Conservation (phyloP, 1,140 invertebrate species). For the Calliopsis andreniformis region DNA sequence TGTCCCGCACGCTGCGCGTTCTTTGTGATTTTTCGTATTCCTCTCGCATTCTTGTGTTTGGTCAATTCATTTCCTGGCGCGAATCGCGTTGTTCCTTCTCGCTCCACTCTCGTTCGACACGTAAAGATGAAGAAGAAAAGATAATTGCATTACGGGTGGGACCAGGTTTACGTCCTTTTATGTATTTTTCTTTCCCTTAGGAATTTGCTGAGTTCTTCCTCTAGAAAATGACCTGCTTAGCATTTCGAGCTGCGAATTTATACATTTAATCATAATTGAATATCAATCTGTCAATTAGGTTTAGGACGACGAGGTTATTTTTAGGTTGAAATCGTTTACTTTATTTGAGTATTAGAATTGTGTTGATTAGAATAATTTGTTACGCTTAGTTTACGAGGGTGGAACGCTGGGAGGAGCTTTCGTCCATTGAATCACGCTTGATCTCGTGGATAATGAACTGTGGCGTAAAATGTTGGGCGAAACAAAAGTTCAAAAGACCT, state of each 20-base stretch:
- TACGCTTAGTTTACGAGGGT: constrained; percentile 7
- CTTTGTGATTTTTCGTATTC: constrained; percentile 33
- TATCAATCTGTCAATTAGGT: not conserved
- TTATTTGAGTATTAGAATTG: not conserved
- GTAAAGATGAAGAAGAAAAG: not conserved
- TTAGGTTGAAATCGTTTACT: constrained; percentile 23
- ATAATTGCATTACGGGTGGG: constrained; percentile 34
- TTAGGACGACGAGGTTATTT: not conserved
- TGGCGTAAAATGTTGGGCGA: constrained; percentile 3
- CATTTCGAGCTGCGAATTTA: too few species aligned
- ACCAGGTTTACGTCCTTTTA: constrained; percentile 44
- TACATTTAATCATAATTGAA: not conserved
- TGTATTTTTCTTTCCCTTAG: not conserved
- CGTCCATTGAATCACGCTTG: constrained; percentile 52
- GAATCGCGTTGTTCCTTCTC: constrained; percentile 33
- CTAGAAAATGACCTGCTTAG: not conserved
- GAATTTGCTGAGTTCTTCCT: not conserved
- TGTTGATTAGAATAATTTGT: not conserved
- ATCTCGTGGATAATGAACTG: constrained; percentile 55
- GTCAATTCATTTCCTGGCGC: constrained; percentile 44
- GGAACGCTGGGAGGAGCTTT: constrained; percentile 18
- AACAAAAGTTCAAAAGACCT: constrained; percentile 4
- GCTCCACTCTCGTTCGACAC: constrained; percentile 30
- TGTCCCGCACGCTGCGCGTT: constrained; percentile 8
- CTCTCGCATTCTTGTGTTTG: constrained; percentile 29